Percentiles rank a stretch among this genome's conserved stretches.
phyloP scores from a whole-genome alignment of 2,113 vertebrate genomes.

The Drymodes brunneopygia region DNA sequence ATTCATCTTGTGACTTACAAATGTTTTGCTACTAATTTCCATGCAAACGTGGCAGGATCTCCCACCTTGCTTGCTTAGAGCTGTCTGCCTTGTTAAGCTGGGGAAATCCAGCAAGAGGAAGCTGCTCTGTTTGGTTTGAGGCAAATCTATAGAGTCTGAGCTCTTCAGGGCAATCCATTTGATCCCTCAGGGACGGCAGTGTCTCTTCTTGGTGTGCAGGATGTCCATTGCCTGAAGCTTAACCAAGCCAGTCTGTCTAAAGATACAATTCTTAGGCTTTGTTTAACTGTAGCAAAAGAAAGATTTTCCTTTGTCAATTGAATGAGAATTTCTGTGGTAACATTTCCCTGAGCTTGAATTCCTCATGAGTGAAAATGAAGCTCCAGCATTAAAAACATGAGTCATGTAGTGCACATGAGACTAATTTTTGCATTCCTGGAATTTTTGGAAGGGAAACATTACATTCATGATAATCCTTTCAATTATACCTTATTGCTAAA shows the following conservation, averaged over 20 bases:
- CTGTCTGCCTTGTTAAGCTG: neutral
- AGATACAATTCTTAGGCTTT: neutral
- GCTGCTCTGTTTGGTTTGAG: neutral
- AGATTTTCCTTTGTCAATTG: neutral
- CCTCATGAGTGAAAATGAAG: constrained; percentile 71
- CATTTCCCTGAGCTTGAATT: constrained; percentile 56
- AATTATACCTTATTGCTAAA: constrained; percentile 68
- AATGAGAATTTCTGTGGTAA: constrained; percentile 60
- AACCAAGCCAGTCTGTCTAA: neutral
- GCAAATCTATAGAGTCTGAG: neutral
- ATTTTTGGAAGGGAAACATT: constrained; percentile 73
- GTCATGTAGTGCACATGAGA: constrained; percentile 67
- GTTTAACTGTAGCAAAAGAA: constrained; percentile 4
- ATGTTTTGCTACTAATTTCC: neutral
- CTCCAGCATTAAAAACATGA: constrained; percentile 71
- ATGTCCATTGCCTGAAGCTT: neutral
- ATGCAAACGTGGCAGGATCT: neutral
- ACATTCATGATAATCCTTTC: constrained; percentile 67
- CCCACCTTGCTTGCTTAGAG: neutral
- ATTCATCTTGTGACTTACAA: neutral
- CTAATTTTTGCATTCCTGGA: constrained; percentile 66
- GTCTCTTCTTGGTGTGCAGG: neutral
- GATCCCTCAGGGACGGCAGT: neutral
- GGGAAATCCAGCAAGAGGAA: neutral
- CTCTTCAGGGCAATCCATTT: neutral